These are phyloP conservation scores for Xiphophorus birchmanni DNA, from an alignment of 2,797 vertebrate species.

Conservation along the genomic window DNA sequence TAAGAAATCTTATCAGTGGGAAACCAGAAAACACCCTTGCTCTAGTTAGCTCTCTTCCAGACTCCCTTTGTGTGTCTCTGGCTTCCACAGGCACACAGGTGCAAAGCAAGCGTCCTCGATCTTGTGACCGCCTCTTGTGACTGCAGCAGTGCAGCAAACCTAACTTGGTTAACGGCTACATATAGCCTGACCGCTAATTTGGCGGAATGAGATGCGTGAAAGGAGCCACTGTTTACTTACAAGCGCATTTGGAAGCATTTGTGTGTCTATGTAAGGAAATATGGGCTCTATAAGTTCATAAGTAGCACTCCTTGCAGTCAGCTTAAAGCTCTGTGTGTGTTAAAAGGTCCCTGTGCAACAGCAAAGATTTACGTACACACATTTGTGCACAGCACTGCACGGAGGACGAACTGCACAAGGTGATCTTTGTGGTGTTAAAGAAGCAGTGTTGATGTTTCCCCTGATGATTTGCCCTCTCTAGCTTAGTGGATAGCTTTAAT, in stretches of 20 bases:
- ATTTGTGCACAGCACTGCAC: slow-evolving; percentile 38
- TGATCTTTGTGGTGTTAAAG: slow-evolving; percentile 75
- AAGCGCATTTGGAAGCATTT: slow-evolving; percentile 43
- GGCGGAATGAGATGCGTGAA: slow-evolving; percentile 75
- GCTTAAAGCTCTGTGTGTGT: slow-evolving; percentile 51
- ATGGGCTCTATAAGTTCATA: slow-evolving; percentile 40
- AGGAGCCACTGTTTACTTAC: slow-evolving; percentile 74
- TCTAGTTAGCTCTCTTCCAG: slow-evolving; percentile 32
- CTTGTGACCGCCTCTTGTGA: slow-evolving; percentile 81
- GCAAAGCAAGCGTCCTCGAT: slow-evolving; percentile 59
- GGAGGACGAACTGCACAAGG: slow-evolving; percentile 61
- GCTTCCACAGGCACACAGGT: slow-evolving; percentile 61
- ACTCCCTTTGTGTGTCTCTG: slow-evolving; percentile 22
- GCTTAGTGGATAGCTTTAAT: slow-evolving; percentile 70
- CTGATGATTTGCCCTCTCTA: slow-evolving; percentile 61
- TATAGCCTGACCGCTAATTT: slow-evolving; percentile 74
- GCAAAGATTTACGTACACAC: slow-evolving; percentile 33
- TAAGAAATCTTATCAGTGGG: slow-evolving; percentile 42
- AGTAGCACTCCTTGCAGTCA: slow-evolving; percentile 46
- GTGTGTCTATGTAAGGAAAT: slow-evolving; percentile 12
- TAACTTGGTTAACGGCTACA: slow-evolving; percentile 73
- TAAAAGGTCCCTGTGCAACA: slow-evolving; percentile 46
- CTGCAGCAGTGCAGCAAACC: slow-evolving; percentile 68
- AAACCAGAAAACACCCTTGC: slow-evolving; percentile 34
- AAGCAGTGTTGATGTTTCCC: slow-evolving; percentile 68